Conservation (phyloP, 2,113 vertebrate species). For the Oceanites oceanicus region DNA sequence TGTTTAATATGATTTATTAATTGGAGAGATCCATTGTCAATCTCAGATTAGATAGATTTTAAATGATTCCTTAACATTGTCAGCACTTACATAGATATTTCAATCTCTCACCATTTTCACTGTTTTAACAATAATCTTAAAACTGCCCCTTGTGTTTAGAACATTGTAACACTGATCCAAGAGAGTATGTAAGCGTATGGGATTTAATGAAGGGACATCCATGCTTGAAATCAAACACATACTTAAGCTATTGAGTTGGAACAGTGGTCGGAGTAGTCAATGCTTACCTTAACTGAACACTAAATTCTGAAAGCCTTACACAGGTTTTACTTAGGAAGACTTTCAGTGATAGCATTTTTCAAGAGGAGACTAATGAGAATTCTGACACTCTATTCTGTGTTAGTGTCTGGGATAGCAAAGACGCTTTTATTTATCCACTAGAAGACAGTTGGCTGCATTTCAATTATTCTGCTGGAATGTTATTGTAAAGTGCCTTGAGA, state of each 20-base stretch:
- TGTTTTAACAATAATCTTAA: neutral
- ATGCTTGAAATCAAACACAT: neutral
- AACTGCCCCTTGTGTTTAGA: neutral
- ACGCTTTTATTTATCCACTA: constrained; percentile 4
- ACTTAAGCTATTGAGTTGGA: neutral
- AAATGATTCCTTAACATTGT: neutral
- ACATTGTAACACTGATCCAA: neutral
- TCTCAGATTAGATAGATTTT: neutral
- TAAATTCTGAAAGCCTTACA: neutral
- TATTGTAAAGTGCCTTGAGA: constrained; percentile 46
- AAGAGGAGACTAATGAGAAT: neutral
- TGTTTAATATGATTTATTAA: neutral
- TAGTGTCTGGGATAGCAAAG: neutral
- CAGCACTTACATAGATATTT: neutral
- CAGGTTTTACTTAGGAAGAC: neutral
- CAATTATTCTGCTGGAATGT: constrained; percentile 49
- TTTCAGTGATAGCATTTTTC: neutral
- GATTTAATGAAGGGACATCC: neutral
- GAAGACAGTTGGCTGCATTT: constrained; percentile 48
- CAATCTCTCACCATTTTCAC: neutral
- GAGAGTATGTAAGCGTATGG: neutral
- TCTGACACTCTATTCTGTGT: neutral
- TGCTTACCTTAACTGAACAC: neutral
- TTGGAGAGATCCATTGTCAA: neutral
- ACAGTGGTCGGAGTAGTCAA: neutral